These are phyloP conservation scores for Thyatira batis DNA, from an alignment of 2,888 invertebrate genomes.

Conservation along the genomic window DNA sequence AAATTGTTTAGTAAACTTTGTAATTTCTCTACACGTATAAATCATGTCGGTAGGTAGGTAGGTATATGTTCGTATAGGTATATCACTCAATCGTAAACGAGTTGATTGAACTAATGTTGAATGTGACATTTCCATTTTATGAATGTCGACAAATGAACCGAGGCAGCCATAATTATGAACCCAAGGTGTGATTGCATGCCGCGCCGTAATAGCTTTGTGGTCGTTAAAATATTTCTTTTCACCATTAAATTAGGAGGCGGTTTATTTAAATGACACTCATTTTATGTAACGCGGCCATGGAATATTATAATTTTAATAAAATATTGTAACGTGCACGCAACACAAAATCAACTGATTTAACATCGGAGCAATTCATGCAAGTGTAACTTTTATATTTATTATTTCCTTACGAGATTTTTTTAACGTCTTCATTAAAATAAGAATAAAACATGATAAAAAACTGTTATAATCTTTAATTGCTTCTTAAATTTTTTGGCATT, in stretches of 20 bases:
- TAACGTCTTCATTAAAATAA: too few species aligned
- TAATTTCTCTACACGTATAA: too few species aligned
- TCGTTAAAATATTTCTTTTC: slow-evolving; percentile 53
- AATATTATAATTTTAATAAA: slow-evolving; percentile 13
- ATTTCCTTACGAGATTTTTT: too few species aligned
- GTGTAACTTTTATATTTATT: too few species aligned
- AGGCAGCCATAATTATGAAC: slow-evolving; percentile 28
- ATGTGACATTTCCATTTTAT: slow-evolving; percentile 12
- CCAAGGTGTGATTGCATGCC: slow-evolving; percentile 47
- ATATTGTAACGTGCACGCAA: neutral
- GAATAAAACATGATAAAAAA: too few species aligned
- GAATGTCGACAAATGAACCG: slow-evolving; percentile 21
- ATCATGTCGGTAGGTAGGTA: too few species aligned
- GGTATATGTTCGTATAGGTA: too few species aligned
- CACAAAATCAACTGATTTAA: neutral
- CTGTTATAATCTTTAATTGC: too few species aligned
- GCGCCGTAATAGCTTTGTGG: slow-evolving; percentile 36
- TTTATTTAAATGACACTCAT: slow-evolving; percentile 33
- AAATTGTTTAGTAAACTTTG: too few species aligned
- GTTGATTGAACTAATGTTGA: slow-evolving; percentile 1
- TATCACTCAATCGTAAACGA: neutral
- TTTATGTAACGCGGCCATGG: slow-evolving; percentile 19
- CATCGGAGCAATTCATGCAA: too few species aligned
- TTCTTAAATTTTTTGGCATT: too few species aligned
- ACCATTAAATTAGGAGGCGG: slow-evolving; percentile 51